Conservation (phyloP, 2,797 vertebrate species). For the Micrastur ruficollis region DNA sequence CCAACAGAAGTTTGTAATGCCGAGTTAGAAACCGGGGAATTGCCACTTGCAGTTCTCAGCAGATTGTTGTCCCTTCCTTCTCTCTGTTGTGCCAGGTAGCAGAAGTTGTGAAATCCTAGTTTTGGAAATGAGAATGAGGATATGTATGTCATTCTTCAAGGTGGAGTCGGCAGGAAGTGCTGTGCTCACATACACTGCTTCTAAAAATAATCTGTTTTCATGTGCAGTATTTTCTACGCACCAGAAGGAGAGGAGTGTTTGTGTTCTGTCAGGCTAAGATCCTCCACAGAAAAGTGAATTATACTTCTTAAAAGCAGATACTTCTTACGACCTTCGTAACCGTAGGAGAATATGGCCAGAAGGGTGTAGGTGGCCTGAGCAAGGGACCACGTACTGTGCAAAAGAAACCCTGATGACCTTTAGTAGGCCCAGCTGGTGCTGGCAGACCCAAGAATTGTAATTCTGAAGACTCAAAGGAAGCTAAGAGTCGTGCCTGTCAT, state of each 20-base stretch:
- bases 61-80: not conserved
- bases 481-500: rapidly evolving
- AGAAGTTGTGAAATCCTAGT: conserved; percentile 33
- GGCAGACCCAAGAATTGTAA: not conserved
- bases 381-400: rapidly evolving
- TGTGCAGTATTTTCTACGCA: not conserved
- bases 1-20: not conserved
- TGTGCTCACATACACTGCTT: not conserved
- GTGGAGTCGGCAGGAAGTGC: conserved; percentile 64
- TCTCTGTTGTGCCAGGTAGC: conserved; percentile 13
- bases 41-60: not conserved
- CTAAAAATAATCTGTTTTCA: conserved; percentile 64
- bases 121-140: not conserved
- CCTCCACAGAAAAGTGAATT: not conserved
- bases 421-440: not conserved
- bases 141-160: conserved; percentile 18
- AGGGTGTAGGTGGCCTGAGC: rapidly evolving
- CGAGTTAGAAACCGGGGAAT: not conserved
- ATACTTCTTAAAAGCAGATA: rapidly evolving
- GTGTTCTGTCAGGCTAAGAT: not conserved
- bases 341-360: rapidly evolving
- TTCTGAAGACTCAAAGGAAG: not conserved
- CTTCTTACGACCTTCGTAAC: rapidly evolving
- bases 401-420: rapidly evolving
- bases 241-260: not conserved